Conservation (phyloP, 2,888 invertebrate species). For the Drosophila austrosaltans region DNA sequence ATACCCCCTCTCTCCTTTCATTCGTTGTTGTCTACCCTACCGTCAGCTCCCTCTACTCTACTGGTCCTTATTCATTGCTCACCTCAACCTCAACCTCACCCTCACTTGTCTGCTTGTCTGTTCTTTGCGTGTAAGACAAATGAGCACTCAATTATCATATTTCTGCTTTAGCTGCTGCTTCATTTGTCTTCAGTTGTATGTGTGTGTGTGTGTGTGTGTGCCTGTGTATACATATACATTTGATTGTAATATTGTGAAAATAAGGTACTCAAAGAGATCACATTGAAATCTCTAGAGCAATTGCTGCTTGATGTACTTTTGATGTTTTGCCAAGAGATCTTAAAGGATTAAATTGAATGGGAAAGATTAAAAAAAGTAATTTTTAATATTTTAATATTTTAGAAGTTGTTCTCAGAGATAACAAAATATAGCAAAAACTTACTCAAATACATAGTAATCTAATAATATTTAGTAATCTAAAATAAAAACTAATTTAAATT, state of each 20-base stretch:
- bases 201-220: constrained; percentile 1
- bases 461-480: too few relatives aligned
- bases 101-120: constrained; percentile 24
- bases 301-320: constrained; percentile 11
- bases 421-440: too few relatives aligned
- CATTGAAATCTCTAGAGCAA: neutral
- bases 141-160: constrained; percentile 78
- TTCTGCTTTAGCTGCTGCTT: constrained; percentile 72
- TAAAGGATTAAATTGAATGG: neutral
- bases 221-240: neutral
- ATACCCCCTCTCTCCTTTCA: neutral
- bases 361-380: too few relatives aligned
- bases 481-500: too few relatives aligned
- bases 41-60: neutral
- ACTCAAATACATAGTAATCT: too few relatives aligned
- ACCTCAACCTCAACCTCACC: neutral
- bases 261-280: constrained; percentile 9
- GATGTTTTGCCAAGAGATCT: constrained; percentile 3
- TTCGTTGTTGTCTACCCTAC: neutral
- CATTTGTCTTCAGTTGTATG: constrained; percentile 65
- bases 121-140: constrained; percentile 69
- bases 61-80: constrained; percentile 7
- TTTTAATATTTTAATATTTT: neutral
- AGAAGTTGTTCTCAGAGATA: too few relatives aligned
- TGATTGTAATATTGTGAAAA: constrained; percentile 4